These are phyloP conservation scores for Margarornis squamiger DNA, from an alignment of 2,797 vertebrate genomes.

Conservation along the genomic window DNA sequence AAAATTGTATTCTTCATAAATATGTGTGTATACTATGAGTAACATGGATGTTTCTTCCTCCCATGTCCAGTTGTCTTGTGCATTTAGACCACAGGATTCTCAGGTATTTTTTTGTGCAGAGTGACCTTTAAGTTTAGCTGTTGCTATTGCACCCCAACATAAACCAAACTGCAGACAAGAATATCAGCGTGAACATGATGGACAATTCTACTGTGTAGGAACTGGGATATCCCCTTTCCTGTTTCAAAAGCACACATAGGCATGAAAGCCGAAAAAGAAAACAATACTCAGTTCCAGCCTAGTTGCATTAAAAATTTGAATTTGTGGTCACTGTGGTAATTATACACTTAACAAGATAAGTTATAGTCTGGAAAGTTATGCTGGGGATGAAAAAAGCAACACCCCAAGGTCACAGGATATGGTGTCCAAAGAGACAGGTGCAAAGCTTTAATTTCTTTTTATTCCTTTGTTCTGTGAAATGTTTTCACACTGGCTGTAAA, in stretches of 20 bases:
- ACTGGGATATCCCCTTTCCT: neutral
- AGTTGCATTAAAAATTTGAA: neutral
- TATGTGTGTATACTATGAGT: neutral
- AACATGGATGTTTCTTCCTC: neutral
- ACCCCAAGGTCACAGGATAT: neutral
- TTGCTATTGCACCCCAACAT: fast-evolving
- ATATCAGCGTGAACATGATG: neutral
- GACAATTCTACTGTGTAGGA: neutral
- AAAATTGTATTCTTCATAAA: neutral
- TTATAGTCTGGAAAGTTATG: neutral
- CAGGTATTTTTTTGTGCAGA: neutral
- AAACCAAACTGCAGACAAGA: neutral
- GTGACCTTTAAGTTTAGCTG: neutral
- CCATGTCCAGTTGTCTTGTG: neutral
- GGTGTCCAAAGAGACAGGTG: neutral
- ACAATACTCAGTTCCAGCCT: neutral
- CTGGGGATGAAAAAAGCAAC: neutral
- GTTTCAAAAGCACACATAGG: neutral
- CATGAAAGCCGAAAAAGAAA: neutral
- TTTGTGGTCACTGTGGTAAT: neutral
- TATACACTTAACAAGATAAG: neutral
- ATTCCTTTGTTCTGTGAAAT: neutral
- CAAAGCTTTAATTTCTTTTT: neutral
- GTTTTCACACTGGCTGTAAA: neutral
- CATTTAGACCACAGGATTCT: neutral